A percentile compares a stretch with the other conserved stretches of the same genome.
These are phyloP conservation scores for Oreochromis grahami DNA, from an alignment of 2,797 vertebrate species.

Conservation along the genomic window DNA sequence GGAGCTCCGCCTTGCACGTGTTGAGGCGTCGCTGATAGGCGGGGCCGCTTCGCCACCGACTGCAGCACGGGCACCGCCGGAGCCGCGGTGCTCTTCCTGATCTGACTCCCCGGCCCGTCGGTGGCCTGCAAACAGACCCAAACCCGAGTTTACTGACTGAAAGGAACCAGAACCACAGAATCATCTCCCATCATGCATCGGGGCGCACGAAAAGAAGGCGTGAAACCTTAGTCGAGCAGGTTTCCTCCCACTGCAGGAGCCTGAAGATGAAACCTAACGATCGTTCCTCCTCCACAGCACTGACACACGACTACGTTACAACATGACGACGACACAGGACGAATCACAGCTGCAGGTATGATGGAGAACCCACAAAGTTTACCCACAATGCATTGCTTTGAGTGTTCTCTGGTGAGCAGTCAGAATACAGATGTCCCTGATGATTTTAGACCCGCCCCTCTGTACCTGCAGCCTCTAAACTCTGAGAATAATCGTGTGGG, in stretches of 20 bases:
- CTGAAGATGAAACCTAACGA: not conserved
- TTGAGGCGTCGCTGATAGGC: conserved; percentile 89
- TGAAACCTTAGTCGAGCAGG: not conserved
- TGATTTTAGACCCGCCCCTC: not conserved
- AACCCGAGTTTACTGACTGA: not conserved
- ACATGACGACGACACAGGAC: not conserved
- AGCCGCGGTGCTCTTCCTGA: conserved; percentile 67
- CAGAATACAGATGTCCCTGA: not conserved
- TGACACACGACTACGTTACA: not conserved
- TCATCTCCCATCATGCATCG: not conserved
- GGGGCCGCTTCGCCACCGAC: conserved; percentile 75
- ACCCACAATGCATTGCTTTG: not conserved
- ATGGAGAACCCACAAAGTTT: not conserved
- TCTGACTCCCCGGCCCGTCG: conserved; percentile 75
- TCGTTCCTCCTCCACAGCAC: not conserved
- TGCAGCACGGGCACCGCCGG: conserved; percentile 68
- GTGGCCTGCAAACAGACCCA: conserved; percentile 62
- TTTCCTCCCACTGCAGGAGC: not conserved
- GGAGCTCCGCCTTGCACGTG: conserved; percentile 91
- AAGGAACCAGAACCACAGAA: not conserved
- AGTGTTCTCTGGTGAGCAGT: not conserved
- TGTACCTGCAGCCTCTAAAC: not conserved
- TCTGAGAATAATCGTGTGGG: accelerated
- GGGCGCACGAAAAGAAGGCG: not conserved
- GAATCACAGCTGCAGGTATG: not conserved